Evolutionary conservation across 2,797 vertebrate genomes (phyloP).

Genomic region (Eulemur coronatus): DNA sequence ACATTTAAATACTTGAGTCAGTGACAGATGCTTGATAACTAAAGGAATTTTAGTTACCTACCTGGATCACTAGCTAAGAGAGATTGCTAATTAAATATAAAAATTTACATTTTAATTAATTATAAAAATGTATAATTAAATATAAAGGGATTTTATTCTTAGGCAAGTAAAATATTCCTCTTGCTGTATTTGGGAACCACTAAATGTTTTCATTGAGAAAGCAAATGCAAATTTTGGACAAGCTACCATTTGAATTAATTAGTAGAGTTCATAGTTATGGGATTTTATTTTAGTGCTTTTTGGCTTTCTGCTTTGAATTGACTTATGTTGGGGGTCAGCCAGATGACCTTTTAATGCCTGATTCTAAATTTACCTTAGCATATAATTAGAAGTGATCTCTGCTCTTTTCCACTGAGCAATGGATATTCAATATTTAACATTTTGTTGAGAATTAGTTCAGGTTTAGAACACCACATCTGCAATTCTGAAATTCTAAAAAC

Average conservation of each 20-base stretch:
- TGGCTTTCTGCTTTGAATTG: neutral
- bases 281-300: neutral
- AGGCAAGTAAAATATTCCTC: constrained; percentile 23
- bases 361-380: neutral
- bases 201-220: constrained; percentile 36
- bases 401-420: neutral
- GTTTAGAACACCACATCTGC: neutral
- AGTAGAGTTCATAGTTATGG: neutral
- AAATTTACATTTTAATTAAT: constrained; percentile 28
- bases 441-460: neutral
- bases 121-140: constrained; percentile 38
- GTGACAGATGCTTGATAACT: neutral
- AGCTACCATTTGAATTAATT: neutral
- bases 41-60: neutral
- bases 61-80: neutral
- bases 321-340: neutral
- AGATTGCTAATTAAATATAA: constrained; percentile 27
- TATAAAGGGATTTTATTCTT: neutral
- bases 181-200: neutral
- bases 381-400: neutral
- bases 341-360: neutral
- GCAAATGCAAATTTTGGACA: neutral
- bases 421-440: constrained; percentile 25
- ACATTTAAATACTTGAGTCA: neutral
- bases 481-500: neutral